phyloP scores from a whole-genome alignment of 2,113 vertebrate genomes.

The Mionectes macconnelli region DNA sequence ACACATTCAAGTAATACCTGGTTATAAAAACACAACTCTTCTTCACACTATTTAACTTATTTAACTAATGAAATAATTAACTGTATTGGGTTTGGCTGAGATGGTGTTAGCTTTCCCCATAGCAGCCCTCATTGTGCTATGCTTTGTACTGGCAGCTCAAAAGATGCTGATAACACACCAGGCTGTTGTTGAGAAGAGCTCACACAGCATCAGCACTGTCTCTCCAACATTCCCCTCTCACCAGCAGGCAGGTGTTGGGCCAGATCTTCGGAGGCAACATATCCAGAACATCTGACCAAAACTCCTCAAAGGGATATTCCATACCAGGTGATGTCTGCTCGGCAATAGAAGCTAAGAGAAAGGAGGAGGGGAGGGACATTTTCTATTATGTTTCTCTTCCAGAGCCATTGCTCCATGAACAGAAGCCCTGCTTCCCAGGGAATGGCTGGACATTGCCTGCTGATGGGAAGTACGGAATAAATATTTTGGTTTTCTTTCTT shows the following conservation, averaged over 20 bases:
- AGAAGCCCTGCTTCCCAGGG: not conserved
- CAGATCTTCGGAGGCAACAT: not conserved
- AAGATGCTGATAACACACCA: not conserved
- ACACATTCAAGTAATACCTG: not conserved
- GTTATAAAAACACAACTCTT: not conserved
- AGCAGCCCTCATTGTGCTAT: not conserved
- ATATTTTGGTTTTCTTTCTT: not conserved
- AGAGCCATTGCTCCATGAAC: no score
- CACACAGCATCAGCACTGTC: not conserved
- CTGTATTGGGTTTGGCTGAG: not conserved
- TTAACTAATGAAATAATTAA: not conserved
- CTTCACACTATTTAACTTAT: not conserved
- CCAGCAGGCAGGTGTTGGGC: not conserved
- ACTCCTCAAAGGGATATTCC: not conserved
- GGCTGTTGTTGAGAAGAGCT: not conserved
- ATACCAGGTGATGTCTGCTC: not conserved
- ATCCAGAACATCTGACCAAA: not conserved
- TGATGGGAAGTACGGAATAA: not conserved
- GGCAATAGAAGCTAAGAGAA: not conserved
- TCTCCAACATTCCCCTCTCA: not conserved
- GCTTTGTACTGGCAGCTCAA: not conserved
- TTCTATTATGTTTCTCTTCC: not conserved
- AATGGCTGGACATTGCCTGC: not conserved
- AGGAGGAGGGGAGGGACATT: accelerated
- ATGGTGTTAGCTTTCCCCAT: not conserved